Conservation (phyloP, 2,797 vertebrate genomes). For the Moxostoma hubbsi region DNA sequence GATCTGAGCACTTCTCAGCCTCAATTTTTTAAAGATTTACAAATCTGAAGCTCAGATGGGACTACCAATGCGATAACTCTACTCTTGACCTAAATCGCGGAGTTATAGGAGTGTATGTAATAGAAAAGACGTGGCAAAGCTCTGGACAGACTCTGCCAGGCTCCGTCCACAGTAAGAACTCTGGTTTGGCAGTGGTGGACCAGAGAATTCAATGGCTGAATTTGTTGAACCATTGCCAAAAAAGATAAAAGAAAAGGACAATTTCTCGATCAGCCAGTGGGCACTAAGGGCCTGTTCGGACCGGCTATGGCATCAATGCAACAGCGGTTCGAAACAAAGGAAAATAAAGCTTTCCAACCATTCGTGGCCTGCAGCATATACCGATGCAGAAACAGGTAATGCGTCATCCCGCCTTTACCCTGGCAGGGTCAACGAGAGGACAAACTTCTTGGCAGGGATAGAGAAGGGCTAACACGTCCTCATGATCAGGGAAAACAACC, state of each 20-base stretch:
- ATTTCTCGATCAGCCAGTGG: not conserved
- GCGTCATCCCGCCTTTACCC: too few species aligned
- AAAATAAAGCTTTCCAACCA: not conserved
- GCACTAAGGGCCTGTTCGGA: not conserved
- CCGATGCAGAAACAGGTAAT: too few species aligned
- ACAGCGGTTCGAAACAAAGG: not conserved
- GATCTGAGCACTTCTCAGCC: too few species aligned
- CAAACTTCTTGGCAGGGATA: too few species aligned
- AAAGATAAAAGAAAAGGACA: not conserved
- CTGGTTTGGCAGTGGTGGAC: not conserved
- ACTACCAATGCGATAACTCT: not conserved
- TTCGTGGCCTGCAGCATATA: not conserved
- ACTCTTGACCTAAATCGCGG: not conserved
- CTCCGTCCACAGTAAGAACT: not conserved
- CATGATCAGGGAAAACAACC: too few species aligned
- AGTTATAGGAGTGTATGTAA: not conserved
- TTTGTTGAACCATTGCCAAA: not conserved
- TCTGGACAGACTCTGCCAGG: not conserved
- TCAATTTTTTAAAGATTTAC: too few species aligned
- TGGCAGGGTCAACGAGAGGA: too few species aligned
- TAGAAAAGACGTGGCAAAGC: not conserved
- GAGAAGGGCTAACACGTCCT: too few species aligned
- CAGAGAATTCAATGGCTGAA: not conserved
- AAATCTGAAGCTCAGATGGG: too few species aligned
- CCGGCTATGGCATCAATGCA: not conserved